Evolutionary conservation across 2,113 vertebrate genomes (phyloP).

Genomic region (Elaphurus davidianus): DNA sequence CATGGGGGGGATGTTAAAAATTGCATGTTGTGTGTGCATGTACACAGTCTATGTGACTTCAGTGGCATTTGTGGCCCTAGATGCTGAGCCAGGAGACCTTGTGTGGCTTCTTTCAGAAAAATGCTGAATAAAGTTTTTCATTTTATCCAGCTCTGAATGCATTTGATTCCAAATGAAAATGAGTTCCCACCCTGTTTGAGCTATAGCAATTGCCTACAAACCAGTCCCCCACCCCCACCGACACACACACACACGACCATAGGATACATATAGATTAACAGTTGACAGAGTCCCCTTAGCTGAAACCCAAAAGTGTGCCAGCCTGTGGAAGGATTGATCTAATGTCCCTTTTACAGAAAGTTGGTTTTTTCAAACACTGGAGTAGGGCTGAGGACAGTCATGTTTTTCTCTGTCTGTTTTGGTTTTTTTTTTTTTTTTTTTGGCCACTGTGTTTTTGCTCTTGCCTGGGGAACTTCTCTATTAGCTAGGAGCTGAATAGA

Average conservation of each 20-base stretch:
- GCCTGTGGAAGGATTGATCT: conserved; percentile 56
- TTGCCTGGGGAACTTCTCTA: conserved; percentile 8
- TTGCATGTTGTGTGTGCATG: conserved; percentile 58
- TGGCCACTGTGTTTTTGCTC: conserved; percentile 6
- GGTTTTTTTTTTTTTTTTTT: not conserved
- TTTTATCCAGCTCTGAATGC: conserved; percentile 56
- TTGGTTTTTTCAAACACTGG: conserved; percentile 50
- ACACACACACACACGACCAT: not conserved
- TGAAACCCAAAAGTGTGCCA: conserved; percentile 38
- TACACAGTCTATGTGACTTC: conserved; percentile 26
- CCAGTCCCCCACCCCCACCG: not conserved
- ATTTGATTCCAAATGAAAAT: conserved; percentile 57
- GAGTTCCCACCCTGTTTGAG: conserved; percentile 52
- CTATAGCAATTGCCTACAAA: conserved; percentile 12
- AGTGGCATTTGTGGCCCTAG: conserved; percentile 25
- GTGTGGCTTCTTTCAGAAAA: conserved; percentile 53
- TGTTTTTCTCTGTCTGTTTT: conserved; percentile 23
- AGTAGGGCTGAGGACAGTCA: conserved; percentile 33
- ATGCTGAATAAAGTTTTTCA: conserved; percentile 65
- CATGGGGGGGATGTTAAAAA: conserved; percentile 52
- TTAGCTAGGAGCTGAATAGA: conserved; percentile 35
- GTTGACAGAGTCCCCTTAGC: conserved; percentile 45
- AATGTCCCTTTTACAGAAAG: conserved; percentile 33
- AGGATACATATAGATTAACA: conserved; percentile 5
- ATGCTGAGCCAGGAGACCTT: conserved; percentile 30